phyloP scores from a whole-genome alignment of 2,113 vertebrate species.

The Meleagris gallopavo region DNA sequence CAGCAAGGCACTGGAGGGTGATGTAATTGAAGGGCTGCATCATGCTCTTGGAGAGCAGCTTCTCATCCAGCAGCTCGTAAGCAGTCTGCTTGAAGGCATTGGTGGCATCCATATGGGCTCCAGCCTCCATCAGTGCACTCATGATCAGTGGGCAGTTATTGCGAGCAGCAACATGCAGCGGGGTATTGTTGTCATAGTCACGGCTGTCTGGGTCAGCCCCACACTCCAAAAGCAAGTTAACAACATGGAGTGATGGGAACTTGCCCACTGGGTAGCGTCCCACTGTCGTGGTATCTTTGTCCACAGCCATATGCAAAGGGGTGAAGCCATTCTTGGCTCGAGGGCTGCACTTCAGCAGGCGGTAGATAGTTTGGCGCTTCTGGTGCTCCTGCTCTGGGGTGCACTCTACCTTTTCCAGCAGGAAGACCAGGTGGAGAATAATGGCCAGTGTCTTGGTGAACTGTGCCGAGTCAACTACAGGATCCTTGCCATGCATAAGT shows the following conservation, averaged over 20 bases:
- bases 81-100: constrained; percentile 92
- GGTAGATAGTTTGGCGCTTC: constrained; percentile 92
- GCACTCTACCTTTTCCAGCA: constrained; percentile 92
- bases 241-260: constrained; percentile 90
- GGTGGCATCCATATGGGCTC: constrained; percentile 92
- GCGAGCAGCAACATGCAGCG: constrained; percentile 86
- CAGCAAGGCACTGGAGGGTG: constrained; percentile 96
- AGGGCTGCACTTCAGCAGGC: constrained; percentile 90
- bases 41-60: constrained; percentile 85
- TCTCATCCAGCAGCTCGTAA: constrained; percentile 90
- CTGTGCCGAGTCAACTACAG: constrained; percentile 84
- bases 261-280: constrained; percentile 94
- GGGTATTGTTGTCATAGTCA: constrained; percentile 95
- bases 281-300: constrained; percentile 91
- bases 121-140: constrained; percentile 86
- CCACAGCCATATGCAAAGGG: constrained; percentile 92
- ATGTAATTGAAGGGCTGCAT: constrained; percentile 91
- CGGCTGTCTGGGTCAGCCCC: constrained; percentile 92
- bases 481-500: constrained; percentile 85
- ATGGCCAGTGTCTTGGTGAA: constrained; percentile 93
- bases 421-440: constrained; percentile 92
- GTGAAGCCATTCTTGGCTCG: constrained; percentile 88
- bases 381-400: constrained; percentile 88
- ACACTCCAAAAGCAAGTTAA: constrained; percentile 88
- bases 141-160: constrained; percentile 90